Evolutionary conservation across 2,113 vertebrate species (phyloP).

Genomic region (Alosa alosa): DNA sequence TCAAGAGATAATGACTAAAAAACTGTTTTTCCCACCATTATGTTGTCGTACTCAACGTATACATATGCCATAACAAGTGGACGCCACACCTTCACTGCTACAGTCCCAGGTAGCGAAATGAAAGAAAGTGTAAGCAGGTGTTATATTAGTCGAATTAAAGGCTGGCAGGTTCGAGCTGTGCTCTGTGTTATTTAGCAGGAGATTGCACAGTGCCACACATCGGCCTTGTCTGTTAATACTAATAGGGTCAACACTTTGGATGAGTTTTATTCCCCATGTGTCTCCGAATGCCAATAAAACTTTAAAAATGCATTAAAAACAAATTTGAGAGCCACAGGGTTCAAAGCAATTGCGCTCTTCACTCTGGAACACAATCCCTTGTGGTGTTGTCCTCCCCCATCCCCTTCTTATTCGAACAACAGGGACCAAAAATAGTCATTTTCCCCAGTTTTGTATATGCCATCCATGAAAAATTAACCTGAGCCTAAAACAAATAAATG

Average conservation of each 20-base stretch:
- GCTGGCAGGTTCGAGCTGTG: not conserved
- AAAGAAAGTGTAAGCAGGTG: not conserved
- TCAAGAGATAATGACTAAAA: too few relatives aligned
- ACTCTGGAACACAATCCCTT: slow-evolving; percentile 32
- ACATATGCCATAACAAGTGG: not conserved
- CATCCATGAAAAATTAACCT: slow-evolving; percentile 37
- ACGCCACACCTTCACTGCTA: not conserved
- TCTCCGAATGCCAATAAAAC: slow-evolving; percentile 47
- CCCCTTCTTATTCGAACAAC: not conserved
- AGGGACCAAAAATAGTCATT: not conserved
- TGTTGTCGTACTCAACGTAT: not conserved
- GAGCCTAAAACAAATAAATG: slow-evolving; percentile 30
- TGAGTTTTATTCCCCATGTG: slow-evolving; percentile 51
- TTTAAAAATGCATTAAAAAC: slow-evolving; percentile 58
- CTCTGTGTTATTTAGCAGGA: slow-evolving; percentile 11
- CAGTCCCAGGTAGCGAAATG: not conserved
- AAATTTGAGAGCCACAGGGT: slow-evolving; percentile 50
- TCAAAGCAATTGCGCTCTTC: slow-evolving; percentile 48
- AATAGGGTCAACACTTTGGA: slow-evolving; percentile 50
- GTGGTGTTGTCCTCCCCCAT: not conserved
- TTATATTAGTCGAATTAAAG: not conserved
- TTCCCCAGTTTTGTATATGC: slow-evolving; percentile 24
- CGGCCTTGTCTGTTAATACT: slow-evolving; percentile 45
- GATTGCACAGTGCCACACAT: not conserved
- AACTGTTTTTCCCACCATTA: not conserved